phyloP scores from a whole-genome alignment of 2,888 invertebrate genomes.

The Phytoseiulus persimilis region DNA sequence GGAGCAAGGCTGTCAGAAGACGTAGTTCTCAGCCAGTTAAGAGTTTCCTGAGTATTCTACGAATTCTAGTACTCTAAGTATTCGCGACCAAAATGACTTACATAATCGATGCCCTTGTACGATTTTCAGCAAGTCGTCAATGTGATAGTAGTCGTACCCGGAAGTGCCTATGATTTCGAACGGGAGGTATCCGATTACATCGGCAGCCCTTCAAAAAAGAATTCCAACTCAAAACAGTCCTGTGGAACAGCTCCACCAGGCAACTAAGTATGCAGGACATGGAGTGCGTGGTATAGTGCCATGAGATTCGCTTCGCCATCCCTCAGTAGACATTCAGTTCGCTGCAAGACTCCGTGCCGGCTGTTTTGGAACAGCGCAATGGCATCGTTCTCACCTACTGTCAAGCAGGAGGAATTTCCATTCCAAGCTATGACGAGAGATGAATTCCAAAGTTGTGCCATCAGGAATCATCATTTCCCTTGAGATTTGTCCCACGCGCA shows the following conservation, averaged over 20 bases:
- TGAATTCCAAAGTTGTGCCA: constrained; percentile 70
- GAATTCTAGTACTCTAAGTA: not conserved
- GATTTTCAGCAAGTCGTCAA: constrained; percentile 81
- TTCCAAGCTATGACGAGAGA: constrained; percentile 82
- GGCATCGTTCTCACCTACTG: constrained; percentile 61
- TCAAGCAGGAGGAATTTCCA: constrained; percentile 92
- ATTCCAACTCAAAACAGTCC: not conserved
- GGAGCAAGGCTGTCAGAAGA: no score
- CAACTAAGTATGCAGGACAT: no score
- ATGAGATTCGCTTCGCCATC: no score
- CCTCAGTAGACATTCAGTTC: no score
- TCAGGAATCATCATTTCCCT: constrained; percentile 73
- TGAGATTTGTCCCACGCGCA: constrained; percentile 58
- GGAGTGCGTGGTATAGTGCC: no score
- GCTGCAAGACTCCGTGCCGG: no score
- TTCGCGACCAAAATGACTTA: constrained; percentile 55
- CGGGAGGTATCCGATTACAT: constrained; percentile 83
- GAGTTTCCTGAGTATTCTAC: no score
- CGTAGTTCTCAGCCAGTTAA: no score
- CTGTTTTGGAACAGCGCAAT: no score
- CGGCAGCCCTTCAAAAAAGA: constrained; percentile 60
- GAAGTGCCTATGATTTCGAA: constrained; percentile 91
- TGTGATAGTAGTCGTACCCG: constrained; percentile 90
- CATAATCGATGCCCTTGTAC: constrained; percentile 74
- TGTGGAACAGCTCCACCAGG: not conserved